Base-by-base conservation (phyloP, 1,140 invertebrate species). In the Chironomus striatipennis region DNA sequence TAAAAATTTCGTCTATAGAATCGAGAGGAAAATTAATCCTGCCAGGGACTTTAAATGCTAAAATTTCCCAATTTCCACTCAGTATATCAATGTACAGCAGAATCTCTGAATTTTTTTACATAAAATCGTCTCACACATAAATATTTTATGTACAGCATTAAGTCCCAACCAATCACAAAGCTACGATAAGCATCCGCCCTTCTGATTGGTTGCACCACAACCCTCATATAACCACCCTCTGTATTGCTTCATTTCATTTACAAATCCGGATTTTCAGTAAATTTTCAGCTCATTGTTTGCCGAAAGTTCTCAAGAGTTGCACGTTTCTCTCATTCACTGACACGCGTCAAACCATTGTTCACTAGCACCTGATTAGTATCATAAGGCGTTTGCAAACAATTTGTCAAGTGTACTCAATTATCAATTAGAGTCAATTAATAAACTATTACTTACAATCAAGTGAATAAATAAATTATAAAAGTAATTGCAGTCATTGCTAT, bases 361-460 rank as follows among this genome's bases (percentile, higher is more conserved):
- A 18, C 20, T 18, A 21, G 4, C 65, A 70, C 65, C 17, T 7
- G 65, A n/a, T 20, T 20, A 7, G 0, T 21, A 18, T 70, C 65
- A 70, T 10, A 21, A 21, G 20, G 20, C 65, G 65, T 70, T 70
- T 70, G 65, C 65, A 70, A 70, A 20, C 47, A 57, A 57, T 57
- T 57, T 57, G 47, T 57, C 47, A 57, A 57, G 47, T 57, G 47
- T 8, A 7, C 15, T 57, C 47, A 57, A 57, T 57, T 57, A 57
- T 57, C 47, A 57, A 57, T 57, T 57, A 57, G n/a, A 5, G n/a
- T 57, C 47, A 57, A 57, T 57, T 57, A 57, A 57, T 15, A 57
- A 57, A 12, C 47, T 57, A 57, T 57, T 57, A 57, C n/a, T 12
- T 12, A 15, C 24, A 57, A 57, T 57, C 47, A 57, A 57, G 47